These are phyloP conservation scores for Formica selysi DNA, from an alignment of 1,140 invertebrate genomes.

Conservation along the genomic window DNA sequence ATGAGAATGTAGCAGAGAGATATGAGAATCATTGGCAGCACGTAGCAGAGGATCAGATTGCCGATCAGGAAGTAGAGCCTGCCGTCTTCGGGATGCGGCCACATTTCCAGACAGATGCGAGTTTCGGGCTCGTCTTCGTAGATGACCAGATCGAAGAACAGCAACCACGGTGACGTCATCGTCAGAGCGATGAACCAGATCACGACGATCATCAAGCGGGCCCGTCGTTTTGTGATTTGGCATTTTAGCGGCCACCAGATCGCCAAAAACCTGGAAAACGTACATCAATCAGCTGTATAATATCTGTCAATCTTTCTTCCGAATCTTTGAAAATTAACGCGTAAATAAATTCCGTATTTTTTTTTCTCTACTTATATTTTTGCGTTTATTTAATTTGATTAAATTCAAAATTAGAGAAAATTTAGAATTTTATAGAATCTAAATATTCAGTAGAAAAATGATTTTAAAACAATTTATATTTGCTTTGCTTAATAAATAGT, in stretches of 20 bases:
- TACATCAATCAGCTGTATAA: not conserved
- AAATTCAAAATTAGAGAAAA: not conserved
- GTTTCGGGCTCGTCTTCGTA: conserved; percentile 91
- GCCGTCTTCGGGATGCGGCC: conserved; percentile 93
- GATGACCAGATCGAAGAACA: conserved; percentile 95
- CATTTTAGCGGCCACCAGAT: conserved; percentile 97
- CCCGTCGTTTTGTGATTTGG: conserved; percentile 95
- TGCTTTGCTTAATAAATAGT: not conserved
- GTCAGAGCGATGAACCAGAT: conserved; percentile 96
- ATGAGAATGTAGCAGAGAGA: conserved; percentile 97
- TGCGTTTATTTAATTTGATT: not conserved
- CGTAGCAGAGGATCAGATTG: conserved; percentile 96
- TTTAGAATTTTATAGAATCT: not conserved
- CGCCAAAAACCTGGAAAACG: conserved; percentile 93
- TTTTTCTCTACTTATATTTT: not conserved
- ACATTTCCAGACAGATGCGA: conserved; percentile 93
- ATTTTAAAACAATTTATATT: not conserved
- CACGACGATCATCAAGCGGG: conserved; percentile 94
- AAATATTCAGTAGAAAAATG: not conserved
- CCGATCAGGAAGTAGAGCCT: conserved; percentile 95
- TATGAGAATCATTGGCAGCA: conserved; percentile 96
- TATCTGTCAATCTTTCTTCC: not conserved
- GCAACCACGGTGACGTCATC: conserved; percentile 95
- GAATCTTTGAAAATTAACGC: not conserved
- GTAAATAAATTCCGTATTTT: not conserved